Percentiles rank a stretch among this genome's conserved stretches.
Evolutionary conservation across 2,888 invertebrate genomes (phyloP).

Genomic region (Drosophila greeni): DNA sequence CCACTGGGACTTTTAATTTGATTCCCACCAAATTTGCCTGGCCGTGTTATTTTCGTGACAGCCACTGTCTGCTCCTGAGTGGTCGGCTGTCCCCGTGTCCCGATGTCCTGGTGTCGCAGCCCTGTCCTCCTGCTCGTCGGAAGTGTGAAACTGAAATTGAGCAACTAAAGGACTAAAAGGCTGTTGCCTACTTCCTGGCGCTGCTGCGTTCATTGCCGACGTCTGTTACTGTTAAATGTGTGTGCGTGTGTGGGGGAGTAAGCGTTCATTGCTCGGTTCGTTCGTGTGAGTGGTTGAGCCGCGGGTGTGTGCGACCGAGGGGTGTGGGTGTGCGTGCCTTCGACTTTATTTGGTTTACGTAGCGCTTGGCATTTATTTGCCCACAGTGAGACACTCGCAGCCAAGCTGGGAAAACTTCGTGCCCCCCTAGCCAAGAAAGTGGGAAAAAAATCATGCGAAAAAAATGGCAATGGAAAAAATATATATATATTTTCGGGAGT

Average conservation of each 20-base stretch:
- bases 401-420: slow-evolving; percentile 32
- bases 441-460: slow-evolving; percentile 32
- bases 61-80: slow-evolving; percentile 26
- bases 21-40: slow-evolving; percentile 8
- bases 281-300: slow-evolving; percentile 49
- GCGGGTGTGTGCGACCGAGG: slow-evolving; percentile 32
- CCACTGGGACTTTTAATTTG: neutral
- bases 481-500: slow-evolving; percentile 59
- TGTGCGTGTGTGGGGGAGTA: slow-evolving; percentile 50
- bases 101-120: slow-evolving; percentile 37
- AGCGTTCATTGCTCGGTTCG: slow-evolving; percentile 4
- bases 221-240: slow-evolving; percentile 70
- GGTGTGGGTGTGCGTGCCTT: slow-evolving; percentile 58
- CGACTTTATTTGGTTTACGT: slow-evolving; percentile 74
- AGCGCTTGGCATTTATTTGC: slow-evolving; percentile 74
- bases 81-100: slow-evolving; percentile 29
- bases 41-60: slow-evolving; percentile 10
- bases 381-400: slow-evolving; percentile 65
- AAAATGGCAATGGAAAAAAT: slow-evolving; percentile 32
- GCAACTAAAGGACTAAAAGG: slow-evolving; percentile 76
- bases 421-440: neutral
- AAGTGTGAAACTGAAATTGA: slow-evolving; percentile 78
- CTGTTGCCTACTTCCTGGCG: slow-evolving; percentile 65
- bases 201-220: slow-evolving; percentile 59
- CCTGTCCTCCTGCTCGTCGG: slow-evolving; percentile 61